These are phyloP conservation scores for Ceratitis capitata DNA, from an alignment of 1,140 invertebrate genomes.

Conservation along the genomic window DNA sequence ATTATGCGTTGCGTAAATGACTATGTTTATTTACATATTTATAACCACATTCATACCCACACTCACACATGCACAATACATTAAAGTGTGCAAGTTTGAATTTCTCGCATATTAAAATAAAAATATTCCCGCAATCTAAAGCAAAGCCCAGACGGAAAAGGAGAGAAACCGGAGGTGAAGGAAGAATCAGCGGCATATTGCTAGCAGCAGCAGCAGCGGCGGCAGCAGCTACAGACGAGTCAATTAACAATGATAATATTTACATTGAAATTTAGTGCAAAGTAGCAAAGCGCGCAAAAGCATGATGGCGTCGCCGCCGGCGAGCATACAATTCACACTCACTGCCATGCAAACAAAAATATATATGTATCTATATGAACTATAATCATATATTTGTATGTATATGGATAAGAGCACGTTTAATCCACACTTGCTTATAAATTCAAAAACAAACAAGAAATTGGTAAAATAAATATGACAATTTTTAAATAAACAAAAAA, in stretches of 20 bases:
- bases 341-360: neutral
- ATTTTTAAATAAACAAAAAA: constrained; percentile 33
- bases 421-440: neutral
- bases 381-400: neutral
- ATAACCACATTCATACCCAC: neutral
- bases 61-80: no score
- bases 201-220: neutral
- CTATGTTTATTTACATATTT: neutral
- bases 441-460: constrained; percentile 29
- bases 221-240: constrained; percentile 6
- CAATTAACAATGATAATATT: constrained; percentile 35
- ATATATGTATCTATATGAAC: no score
- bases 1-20: constrained; percentile 26
- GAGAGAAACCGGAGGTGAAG: no score
- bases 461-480: constrained; percentile 28
- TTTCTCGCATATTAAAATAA: no score
- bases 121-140: neutral
- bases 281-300: neutral
- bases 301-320: neutral
- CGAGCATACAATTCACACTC: neutral
- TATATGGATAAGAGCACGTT: neutral
- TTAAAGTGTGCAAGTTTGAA: no score
- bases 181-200: no score
- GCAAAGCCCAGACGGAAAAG: neutral
- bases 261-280: constrained; percentile 22